Evolutionary conservation across 2,888 invertebrate genomes (phyloP).

Genomic region (Calameuta filiformis): DNA sequence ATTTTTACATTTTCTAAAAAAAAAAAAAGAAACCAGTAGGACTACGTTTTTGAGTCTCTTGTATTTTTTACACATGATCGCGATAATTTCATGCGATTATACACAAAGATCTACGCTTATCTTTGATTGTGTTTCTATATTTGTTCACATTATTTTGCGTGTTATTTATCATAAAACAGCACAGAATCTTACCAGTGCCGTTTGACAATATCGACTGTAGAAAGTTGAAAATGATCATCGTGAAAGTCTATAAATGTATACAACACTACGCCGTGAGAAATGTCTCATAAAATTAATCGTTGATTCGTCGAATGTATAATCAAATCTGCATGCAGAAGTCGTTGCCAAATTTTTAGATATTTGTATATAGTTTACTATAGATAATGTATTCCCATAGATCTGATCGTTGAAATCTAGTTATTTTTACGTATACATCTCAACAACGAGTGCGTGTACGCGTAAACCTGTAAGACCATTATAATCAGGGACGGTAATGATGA

Average conservation of each 20-base stretch:
- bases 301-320: slow-evolving; percentile 29
- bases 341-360: slow-evolving; percentile 36
- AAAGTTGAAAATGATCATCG: not conserved
- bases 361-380: slow-evolving; percentile 23
- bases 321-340: slow-evolving; percentile 26
- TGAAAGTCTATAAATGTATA: not conserved
- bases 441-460: not conserved
- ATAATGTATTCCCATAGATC: not conserved
- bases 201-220: not conserved
- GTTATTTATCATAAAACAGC: not conserved
- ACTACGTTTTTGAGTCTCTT: not conserved
- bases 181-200: not conserved
- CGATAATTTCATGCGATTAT: not conserved
- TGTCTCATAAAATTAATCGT: slow-evolving; percentile 10
- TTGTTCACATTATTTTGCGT: not conserved
- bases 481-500: not conserved
- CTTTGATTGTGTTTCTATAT: not conserved
- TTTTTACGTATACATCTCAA: not conserved
- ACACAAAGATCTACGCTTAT: not conserved
- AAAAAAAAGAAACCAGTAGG: not conserved
- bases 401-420: not conserved
- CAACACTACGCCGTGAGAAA: not conserved
- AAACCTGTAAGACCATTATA: not conserved
- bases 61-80: not conserved
- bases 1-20: not conserved